Evolutionary conservation across 2,888 invertebrate species (phyloP).

Genomic region (Pristionchus arcanus): DNA sequence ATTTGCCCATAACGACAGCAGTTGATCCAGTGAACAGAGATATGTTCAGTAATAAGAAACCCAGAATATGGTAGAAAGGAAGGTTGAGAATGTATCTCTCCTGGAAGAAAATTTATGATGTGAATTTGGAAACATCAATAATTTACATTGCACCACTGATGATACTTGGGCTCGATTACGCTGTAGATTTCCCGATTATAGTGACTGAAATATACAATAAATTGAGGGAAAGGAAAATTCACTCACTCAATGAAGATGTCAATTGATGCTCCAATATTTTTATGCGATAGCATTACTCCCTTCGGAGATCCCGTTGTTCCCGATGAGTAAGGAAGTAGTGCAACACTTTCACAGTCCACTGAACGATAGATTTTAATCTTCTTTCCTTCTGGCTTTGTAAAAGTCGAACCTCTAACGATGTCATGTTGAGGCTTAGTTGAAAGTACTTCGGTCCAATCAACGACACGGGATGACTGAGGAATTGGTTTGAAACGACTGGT

Average conservation of each 20-base stretch:
- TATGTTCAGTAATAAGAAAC: conserved; percentile 66
- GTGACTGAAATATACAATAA: not conserved
- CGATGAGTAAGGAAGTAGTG: conserved; percentile 72
- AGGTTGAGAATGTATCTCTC: conserved; percentile 60
- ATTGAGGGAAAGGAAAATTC: not conserved
- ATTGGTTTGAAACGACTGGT: not conserved
- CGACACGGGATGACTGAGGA: not conserved
- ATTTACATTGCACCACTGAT: conserved; percentile 77
- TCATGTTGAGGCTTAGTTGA: not conserved
- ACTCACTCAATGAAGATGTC: conserved; percentile 61
- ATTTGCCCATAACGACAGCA: conserved; percentile 64
- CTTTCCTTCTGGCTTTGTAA: not conserved
- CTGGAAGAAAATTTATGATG: not conserved
- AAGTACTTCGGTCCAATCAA: conserved; percentile 38
- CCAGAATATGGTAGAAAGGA: conserved; percentile 78
- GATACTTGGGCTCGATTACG: conserved; percentile 61
- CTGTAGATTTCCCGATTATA: not conserved
- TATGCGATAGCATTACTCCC: conserved; percentile 87
- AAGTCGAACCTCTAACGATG: not conserved
- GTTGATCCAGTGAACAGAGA: conserved; percentile 62
- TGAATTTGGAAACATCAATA: not conserved
- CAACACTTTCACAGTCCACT: conserved; percentile 37
- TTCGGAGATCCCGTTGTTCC: conserved; percentile 91
- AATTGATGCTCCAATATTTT: conserved; percentile 83
- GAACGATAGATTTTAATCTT: not conserved